A percentile compares a stretch with the other conserved stretches of the same genome.
phyloP scores from a whole-genome alignment of 2,888 invertebrate species.

The Drosophila barbarae region DNA sequence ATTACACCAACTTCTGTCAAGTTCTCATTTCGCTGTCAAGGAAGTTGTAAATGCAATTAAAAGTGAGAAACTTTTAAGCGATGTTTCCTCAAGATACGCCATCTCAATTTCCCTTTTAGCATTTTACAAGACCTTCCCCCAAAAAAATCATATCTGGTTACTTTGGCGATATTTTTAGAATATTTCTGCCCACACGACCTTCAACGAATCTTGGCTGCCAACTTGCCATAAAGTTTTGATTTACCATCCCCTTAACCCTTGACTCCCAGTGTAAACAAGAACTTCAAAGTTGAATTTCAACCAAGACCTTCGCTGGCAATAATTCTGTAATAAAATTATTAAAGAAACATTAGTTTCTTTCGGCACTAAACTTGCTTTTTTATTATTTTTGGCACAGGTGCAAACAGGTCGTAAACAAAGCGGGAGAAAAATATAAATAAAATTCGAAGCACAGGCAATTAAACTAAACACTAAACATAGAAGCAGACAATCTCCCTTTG shows the following conservation, averaged over 20 bases:
- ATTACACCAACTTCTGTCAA: neutral
- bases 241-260: slow-evolving; percentile 16
- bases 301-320: slow-evolving; percentile 24
- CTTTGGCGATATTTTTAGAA: slow-evolving; percentile 17
- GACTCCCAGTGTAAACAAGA: slow-evolving; percentile 17
- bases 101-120: slow-evolving; percentile 4
- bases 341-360: slow-evolving; percentile 23
- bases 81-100: slow-evolving; percentile 2
- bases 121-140: slow-evolving; percentile 1
- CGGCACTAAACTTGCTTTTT: slow-evolving; percentile 16
- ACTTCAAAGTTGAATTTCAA: slow-evolving; percentile 33
- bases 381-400: slow-evolving; percentile 56
- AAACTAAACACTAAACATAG: slow-evolving; percentile 61
- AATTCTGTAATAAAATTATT: slow-evolving; percentile 7
- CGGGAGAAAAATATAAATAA: slow-evolving; percentile 8
- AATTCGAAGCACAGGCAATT: slow-evolving; percentile 55
- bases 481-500: slow-evolving; percentile 8
- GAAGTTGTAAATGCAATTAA: slow-evolving; percentile 15
- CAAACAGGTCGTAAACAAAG: slow-evolving; percentile 60
- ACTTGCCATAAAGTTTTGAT: slow-evolving; percentile 12
- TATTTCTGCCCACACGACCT: slow-evolving; percentile 13
- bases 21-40: slow-evolving; percentile 2
- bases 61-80: slow-evolving; percentile 10
- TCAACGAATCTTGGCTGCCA: slow-evolving; percentile 6
- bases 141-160: neutral